Conservation (phyloP, 2,888 invertebrate genomes). For the Acrobasis repandana region DNA sequence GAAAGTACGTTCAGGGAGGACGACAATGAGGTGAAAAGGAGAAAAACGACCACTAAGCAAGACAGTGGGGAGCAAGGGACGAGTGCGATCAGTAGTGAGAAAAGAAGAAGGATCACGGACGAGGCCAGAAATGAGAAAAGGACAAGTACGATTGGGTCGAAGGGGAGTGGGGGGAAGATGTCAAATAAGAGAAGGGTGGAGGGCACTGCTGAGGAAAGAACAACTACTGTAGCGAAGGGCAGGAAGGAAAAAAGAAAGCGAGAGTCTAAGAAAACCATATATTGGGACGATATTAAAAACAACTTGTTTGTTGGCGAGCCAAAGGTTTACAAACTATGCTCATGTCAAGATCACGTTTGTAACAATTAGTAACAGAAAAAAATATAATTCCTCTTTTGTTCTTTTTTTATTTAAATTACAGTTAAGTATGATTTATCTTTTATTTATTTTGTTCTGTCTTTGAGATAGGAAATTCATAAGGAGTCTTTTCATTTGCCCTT, state of each 20-base stretch:
- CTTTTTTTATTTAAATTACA: not conserved
- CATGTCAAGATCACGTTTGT: not conserved
- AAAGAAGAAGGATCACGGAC: too few species aligned
- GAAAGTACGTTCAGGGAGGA: too few species aligned
- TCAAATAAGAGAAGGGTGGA: not conserved
- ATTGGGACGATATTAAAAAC: conserved; percentile 5
- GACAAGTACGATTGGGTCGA: not conserved
- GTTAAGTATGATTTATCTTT: not conserved
- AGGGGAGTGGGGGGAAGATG: not conserved
- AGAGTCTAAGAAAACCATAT: not conserved
- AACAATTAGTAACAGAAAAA: not conserved
- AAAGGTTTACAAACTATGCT: conserved; percentile 6
- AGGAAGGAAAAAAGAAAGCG: not conserved
- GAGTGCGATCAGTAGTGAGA: too few species aligned
- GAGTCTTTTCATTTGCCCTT: too few species aligned
- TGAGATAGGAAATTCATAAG: too few species aligned
- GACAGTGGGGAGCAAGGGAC: too few species aligned
- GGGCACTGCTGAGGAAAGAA: not conserved
- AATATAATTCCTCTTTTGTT: too few species aligned
- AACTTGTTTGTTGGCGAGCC: conserved; percentile 9
- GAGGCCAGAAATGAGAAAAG: not conserved
- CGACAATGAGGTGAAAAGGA: too few species aligned
- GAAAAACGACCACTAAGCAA: too few species aligned
- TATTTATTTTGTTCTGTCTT: too few species aligned
- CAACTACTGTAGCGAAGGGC: not conserved